These are phyloP conservation scores for Melanchra persicariae DNA, from an alignment of 2,888 invertebrate genomes.

Conservation along the genomic window DNA sequence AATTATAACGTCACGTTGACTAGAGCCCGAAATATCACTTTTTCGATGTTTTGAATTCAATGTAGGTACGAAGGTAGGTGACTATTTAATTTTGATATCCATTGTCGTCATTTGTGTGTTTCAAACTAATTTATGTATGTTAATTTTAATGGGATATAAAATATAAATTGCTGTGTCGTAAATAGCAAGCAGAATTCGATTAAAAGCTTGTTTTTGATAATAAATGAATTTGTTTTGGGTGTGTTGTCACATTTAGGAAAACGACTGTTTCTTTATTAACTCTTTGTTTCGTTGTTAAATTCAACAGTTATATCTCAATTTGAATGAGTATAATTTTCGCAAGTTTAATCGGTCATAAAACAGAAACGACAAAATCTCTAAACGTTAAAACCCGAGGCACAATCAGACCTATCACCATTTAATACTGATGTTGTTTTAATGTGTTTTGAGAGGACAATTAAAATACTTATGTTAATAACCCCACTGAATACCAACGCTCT, in stretches of 20 bases:
- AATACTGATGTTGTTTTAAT: slow-evolving; percentile 71
- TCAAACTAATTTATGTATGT: slow-evolving; percentile 44
- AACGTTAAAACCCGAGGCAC: slow-evolving; percentile 67
- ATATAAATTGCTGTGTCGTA: slow-evolving; percentile 42
- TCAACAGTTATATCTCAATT: slow-evolving; percentile 58
- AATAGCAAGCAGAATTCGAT: slow-evolving; percentile 28
- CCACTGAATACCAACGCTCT: slow-evolving; percentile 69
- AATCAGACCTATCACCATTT: slow-evolving; percentile 70
- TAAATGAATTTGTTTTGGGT: slow-evolving; percentile 36
- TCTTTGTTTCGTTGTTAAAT: slow-evolving; percentile 31
- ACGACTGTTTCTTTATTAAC: slow-evolving; percentile 9
- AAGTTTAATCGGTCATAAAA: slow-evolving; percentile 74
- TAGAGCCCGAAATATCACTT: background rate
- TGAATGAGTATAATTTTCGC: slow-evolving; percentile 66
- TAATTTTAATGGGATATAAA: slow-evolving; percentile 51
- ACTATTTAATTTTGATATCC: background rate
- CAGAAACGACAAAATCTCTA: slow-evolving; percentile 37
- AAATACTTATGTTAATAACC: slow-evolving; percentile 86
- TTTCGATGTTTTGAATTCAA: background rate
- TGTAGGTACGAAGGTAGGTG: background rate
- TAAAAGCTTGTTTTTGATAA: slow-evolving; percentile 32
- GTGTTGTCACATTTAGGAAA: slow-evolving; percentile 30
- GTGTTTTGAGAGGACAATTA: slow-evolving; percentile 78
- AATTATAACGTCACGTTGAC: background rate
- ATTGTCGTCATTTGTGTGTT: background rate